A percentile compares a stretch with the other conserved stretches of the same genome.
These are phyloP conservation scores for Neotoxoptera formosana DNA, from an alignment of 1,140 invertebrate genomes.

Conservation along the genomic window DNA sequence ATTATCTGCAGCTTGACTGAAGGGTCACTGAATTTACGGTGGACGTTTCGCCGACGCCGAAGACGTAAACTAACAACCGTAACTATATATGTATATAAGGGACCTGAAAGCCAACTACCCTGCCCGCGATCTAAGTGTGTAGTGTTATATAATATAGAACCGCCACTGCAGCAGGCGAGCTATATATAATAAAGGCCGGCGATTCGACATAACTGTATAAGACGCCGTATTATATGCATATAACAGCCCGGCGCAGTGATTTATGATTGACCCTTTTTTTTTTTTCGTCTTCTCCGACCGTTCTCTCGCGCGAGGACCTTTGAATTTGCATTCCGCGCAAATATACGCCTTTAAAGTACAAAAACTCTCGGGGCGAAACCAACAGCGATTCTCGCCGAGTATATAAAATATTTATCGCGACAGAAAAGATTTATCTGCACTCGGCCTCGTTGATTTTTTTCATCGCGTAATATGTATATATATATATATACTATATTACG, in stretches of 20 bases:
- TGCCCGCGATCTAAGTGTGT: background rate
- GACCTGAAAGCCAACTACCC: background rate
- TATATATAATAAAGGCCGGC: background rate
- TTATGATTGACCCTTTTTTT: slow-evolving; percentile 12
- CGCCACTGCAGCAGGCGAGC: background rate
- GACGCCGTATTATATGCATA: background rate
- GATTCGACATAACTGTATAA: slow-evolving; percentile 13
- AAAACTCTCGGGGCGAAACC: background rate
- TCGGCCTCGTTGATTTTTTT: background rate
- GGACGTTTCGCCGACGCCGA: background rate
- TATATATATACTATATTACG: background rate
- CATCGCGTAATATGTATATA: no score
- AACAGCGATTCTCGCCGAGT: background rate
- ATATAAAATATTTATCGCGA: background rate
- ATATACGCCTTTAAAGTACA: slow-evolving; percentile 1
- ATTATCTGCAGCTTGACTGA: background rate
- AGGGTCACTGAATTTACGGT: background rate
- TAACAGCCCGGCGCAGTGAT: slow-evolving; percentile 6
- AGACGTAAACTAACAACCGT: background rate
- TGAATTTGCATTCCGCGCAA: background rate
- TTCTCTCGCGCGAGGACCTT: background rate
- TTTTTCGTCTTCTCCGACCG: background rate
- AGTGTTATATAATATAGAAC: background rate
- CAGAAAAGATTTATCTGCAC: background rate
- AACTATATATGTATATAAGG: background rate